Percentiles rank a stretch among this genome's conserved stretches.
These are phyloP conservation scores for Amblyopsis hoosieri DNA, from an alignment of 2,797 vertebrate species.

Conservation along the genomic window DNA sequence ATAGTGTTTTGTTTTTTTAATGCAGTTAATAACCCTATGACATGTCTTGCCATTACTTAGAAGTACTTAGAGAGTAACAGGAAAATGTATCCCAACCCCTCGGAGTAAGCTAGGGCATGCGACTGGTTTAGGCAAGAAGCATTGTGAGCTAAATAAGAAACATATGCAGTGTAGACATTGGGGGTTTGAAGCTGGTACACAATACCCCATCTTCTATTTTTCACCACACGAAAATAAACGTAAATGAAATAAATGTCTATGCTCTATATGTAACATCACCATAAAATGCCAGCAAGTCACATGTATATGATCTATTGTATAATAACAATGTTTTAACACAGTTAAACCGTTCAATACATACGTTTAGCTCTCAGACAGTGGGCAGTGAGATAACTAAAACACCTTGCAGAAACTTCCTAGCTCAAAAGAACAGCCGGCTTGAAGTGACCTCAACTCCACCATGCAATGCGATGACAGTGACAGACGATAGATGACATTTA, in stretches of 20 bases:
- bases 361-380: conserved; percentile 34
- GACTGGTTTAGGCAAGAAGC: conserved; percentile 41
- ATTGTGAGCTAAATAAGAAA: not conserved
- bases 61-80: conserved; percentile 8
- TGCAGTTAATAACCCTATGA: conserved; percentile 11
- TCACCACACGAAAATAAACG: too few species aligned
- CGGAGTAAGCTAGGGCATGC: conserved; percentile 62
- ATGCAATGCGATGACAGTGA: not conserved
- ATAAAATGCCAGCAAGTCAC: not conserved
- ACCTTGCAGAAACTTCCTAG: conserved; percentile 23
- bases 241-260: too few species aligned
- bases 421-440: conserved; percentile 10
- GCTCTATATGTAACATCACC: not conserved
- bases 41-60: conserved; percentile 13
- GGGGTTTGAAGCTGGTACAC: conserved; percentile 28
- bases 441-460: not conserved
- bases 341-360: conserved; percentile 33
- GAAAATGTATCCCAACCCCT: conserved; percentile 3
- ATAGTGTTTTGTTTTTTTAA: not conserved
- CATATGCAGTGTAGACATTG: conserved; percentile 12
- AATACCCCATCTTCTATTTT: not conserved
- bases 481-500: not conserved
- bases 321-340: conserved; percentile 3
- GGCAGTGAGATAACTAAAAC: conserved; percentile 42
- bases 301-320: not conserved